These are phyloP conservation scores for Stenoptilia bipunctidactyla DNA, from an alignment of 2,888 invertebrate genomes.

Conservation along the genomic window DNA sequence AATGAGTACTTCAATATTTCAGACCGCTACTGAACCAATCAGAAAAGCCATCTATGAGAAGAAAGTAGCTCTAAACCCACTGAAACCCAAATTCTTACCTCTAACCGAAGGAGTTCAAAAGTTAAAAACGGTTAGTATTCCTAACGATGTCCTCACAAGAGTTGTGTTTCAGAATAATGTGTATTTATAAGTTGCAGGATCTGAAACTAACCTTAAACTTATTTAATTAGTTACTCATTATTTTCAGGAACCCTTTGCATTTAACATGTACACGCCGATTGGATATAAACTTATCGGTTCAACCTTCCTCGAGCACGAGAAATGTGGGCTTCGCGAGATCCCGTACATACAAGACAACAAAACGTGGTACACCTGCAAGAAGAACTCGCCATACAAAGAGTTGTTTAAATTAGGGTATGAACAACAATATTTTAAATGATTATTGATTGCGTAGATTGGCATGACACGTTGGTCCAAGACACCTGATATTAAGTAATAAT, in stretches of 20 bases:
- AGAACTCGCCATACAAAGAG: conserved; percentile 69
- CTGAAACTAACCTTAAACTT: no score
- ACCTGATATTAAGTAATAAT: no score
- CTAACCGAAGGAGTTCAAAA: conserved; percentile 71
- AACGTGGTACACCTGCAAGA: conserved; percentile 67
- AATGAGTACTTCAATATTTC: no score
- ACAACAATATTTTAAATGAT: no score
- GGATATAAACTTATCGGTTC: not conserved
- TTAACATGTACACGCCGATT: conserved; percentile 49
- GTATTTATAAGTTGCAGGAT: not conserved
- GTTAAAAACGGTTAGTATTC: conserved; percentile 45
- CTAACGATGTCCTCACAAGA: not conserved
- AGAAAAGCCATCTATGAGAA: conserved; percentile 71
- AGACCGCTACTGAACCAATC: conserved; percentile 59
- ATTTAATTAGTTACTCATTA: not conserved
- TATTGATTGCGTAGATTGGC: no score
- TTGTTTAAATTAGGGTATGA: conserved; percentile 72
- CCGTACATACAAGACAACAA: conserved; percentile 57
- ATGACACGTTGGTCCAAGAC: no score
- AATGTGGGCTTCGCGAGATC: conserved; percentile 71
- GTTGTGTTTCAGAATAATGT: not conserved
- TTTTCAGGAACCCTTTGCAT: conserved; percentile 57
- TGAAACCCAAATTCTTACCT: conserved; percentile 64
- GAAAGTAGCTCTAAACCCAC: conserved; percentile 72
- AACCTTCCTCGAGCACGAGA: not conserved